Evolutionary conservation across 2,113 vertebrate species (phyloP).

Genomic region (Silurus meridionalis): DNA sequence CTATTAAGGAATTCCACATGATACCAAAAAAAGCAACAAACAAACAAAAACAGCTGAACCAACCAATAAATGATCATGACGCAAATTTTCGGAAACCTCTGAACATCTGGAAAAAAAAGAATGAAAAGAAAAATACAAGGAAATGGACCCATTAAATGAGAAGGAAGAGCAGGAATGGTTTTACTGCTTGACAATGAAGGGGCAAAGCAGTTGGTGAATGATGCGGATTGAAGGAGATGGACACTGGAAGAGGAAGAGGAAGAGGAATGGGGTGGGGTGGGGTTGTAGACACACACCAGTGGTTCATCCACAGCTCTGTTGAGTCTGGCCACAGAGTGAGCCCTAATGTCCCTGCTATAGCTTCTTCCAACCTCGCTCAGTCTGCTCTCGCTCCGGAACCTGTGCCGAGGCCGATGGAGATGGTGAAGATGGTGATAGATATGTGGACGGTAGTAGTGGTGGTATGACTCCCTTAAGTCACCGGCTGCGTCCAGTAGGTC

Average conservation of each 20-base stretch:
- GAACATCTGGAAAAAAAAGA: conserved; percentile 53
- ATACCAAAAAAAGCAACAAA: conserved; percentile 62
- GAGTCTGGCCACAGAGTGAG: conserved; percentile 75
- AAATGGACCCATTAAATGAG: conserved; percentile 61
- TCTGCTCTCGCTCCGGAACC: conserved; percentile 67
- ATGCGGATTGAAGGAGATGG: conserved; percentile 25
- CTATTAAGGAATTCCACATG: conserved; percentile 64
- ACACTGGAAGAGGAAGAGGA: conserved; percentile 34
- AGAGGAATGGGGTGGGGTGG: conserved; percentile 34
- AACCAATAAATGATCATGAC: conserved; percentile 66
- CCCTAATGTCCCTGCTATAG: conserved; percentile 78
- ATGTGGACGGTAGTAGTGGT: conserved; percentile 52
- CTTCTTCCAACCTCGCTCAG: conserved; percentile 79
- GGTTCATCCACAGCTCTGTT: conserved; percentile 78
- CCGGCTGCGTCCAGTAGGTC: conserved; percentile 78
- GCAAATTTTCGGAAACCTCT: conserved; percentile 58
- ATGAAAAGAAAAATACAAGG: conserved; percentile 51
- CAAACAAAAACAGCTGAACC: conserved; percentile 14
- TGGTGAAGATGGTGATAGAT: conserved; percentile 45
- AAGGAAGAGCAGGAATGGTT: conserved; percentile 67
- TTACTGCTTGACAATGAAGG: conserved; percentile 75
- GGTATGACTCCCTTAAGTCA: conserved; percentile 66
- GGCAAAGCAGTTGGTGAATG: conserved; percentile 78
- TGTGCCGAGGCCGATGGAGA: conserved; percentile 66
- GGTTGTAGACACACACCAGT: conserved; percentile 87